These are phyloP conservation scores for Hippocampus barbouri DNA, from an alignment of 2,113 vertebrate genomes.

Conservation along the genomic window DNA sequence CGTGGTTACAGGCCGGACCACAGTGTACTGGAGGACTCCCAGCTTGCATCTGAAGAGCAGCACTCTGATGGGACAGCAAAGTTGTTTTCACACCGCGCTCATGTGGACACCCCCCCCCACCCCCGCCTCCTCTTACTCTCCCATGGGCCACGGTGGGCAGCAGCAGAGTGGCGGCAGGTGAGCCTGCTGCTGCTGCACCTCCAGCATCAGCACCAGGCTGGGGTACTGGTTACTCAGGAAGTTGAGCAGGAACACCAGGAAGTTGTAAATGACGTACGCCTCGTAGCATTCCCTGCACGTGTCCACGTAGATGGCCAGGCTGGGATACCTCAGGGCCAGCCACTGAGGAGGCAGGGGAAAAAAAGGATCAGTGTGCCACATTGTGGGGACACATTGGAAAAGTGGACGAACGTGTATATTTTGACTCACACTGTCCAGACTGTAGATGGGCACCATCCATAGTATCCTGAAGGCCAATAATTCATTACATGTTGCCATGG, in stretches of 20 bases:
- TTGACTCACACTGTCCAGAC: constrained; percentile 93
- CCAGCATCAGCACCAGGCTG: constrained; percentile 88
- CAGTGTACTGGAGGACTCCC: constrained; percentile 94
- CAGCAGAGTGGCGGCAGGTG: constrained; percentile 93
- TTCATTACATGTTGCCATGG: neutral
- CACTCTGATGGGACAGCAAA: constrained; percentile 75
- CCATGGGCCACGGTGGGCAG: constrained; percentile 93
- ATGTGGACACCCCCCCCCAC: neutral
- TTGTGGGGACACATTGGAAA: too few species aligned
- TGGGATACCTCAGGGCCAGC: constrained; percentile 90
- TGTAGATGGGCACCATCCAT: constrained; percentile 99
- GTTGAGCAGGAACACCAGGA: constrained; percentile 94
- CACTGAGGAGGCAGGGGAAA: constrained; percentile 70
- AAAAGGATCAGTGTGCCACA: too few species aligned
- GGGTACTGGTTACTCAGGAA: constrained; percentile 91
- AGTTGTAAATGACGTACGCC: constrained; percentile 98
- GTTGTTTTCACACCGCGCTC: neutral
- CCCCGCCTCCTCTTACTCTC: constrained; percentile 82
- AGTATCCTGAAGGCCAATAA: constrained; percentile 78
- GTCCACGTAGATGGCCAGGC: constrained; percentile 94
- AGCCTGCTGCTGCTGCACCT: constrained; percentile 91
- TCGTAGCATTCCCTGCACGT: constrained; percentile 97
- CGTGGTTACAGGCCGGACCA: constrained; percentile 91
- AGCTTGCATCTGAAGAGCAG: constrained; percentile 92
- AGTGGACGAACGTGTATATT: too few species aligned